A percentile compares a stretch with the other conserved stretches of the same genome.
phyloP scores from a whole-genome alignment of 2,888 invertebrate species.

The Lepidocyrtoides sp. region DNA sequence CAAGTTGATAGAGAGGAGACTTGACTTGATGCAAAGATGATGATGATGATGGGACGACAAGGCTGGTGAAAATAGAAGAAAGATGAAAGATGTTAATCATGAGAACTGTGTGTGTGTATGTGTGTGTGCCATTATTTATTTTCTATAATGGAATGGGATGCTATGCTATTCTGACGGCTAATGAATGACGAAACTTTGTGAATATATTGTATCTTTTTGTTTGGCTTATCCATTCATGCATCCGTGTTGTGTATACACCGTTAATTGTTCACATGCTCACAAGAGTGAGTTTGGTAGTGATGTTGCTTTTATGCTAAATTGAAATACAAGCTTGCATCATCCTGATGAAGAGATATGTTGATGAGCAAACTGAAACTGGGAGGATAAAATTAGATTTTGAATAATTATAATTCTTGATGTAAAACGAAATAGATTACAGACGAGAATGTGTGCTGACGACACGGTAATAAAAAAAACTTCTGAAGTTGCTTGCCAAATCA shows the following conservation, averaged over 20 bases:
- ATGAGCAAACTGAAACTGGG: neutral
- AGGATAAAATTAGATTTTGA: slow-evolving; percentile 37
- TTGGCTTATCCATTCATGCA: neutral
- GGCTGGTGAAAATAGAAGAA: neutral
- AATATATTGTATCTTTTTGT: neutral
- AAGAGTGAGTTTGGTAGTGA: neutral
- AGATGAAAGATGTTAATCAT: neutral
- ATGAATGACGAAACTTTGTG: neutral
- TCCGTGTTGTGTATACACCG: no score
- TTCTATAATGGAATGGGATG: neutral
- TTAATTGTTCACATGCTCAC: neutral
- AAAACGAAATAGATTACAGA: neutral
- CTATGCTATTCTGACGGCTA: neutral
- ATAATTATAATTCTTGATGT: slow-evolving; percentile 30
- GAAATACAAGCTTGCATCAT: neutral
- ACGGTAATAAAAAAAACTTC: neutral
- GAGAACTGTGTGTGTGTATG: no score
- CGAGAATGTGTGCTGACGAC: neutral
- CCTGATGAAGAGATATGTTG: neutral
- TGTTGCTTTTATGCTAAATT: neutral
- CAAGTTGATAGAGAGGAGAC: neutral
- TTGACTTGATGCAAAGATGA: neutral
- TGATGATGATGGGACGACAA: neutral
- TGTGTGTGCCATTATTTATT: no score
- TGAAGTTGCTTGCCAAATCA: slow-evolving; percentile 10